A percentile compares a stretch with the other conserved stretches of the same genome.
phyloP scores from a whole-genome alignment of 2,113 vertebrate species.

The Columba livia region DNA sequence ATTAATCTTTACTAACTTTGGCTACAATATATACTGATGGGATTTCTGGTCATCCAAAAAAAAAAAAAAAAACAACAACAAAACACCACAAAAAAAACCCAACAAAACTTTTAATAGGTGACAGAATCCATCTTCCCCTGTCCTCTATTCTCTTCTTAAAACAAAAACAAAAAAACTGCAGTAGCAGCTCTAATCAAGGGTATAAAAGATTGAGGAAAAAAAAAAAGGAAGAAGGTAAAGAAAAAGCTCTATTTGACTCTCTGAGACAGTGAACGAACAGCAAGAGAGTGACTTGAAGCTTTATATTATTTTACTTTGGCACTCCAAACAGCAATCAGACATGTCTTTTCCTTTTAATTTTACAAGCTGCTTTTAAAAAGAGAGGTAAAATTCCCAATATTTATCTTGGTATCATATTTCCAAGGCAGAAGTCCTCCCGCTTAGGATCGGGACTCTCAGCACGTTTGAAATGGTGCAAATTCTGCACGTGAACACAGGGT shows the following conservation, averaged over 20 bases:
- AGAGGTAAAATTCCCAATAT: not conserved
- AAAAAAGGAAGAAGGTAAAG: not conserved
- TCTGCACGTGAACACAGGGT: fast-evolving
- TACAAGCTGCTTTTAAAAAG: not conserved
- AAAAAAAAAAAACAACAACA: too few relatives aligned
- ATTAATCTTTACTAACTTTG: not conserved
- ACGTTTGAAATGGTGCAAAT: not conserved
- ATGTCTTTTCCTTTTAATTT: not conserved
- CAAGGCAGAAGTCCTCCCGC: not conserved
- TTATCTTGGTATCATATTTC: not conserved
- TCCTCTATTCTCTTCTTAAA: not conserved
- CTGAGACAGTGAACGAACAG: not conserved
- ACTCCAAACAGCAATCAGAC: not conserved
- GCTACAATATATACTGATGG: not conserved
- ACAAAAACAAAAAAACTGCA: not conserved
- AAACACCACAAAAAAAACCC: too few relatives aligned
- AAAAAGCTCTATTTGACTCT: not conserved
- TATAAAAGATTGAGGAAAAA: not conserved
- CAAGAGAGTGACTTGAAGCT: not conserved
- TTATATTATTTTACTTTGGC: not conserved
- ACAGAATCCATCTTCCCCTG: not conserved
- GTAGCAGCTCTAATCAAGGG: not conserved
- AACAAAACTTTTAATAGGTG: not conserved
- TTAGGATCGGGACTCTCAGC: not conserved
- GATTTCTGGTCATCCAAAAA: not conserved